Conservation (phyloP, 2,797 vertebrate genomes). For the Sebastes kiyomatsui region DNA sequence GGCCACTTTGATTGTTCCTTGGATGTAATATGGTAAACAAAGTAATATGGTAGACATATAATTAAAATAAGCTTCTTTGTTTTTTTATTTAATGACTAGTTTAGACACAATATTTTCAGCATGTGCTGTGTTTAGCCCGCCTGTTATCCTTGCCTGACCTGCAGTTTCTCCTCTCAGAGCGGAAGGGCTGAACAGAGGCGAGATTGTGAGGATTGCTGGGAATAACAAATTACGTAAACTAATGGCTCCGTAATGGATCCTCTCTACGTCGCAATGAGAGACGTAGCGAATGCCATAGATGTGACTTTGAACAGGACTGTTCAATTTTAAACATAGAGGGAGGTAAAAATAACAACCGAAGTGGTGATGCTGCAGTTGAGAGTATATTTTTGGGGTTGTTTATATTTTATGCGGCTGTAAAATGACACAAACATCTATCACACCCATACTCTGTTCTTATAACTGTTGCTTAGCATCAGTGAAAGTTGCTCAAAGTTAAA, state of each 20-base stretch:
- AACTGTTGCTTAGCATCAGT: background rate
- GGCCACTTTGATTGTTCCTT: too few relatives aligned
- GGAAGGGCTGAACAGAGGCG: slow-evolving; percentile 27
- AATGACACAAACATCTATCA: slow-evolving; percentile 11
- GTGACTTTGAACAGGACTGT: slow-evolving; percentile 53
- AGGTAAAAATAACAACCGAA: slow-evolving; percentile 38
- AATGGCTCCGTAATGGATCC: slow-evolving; percentile 54
- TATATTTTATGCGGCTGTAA: slow-evolving; percentile 25
- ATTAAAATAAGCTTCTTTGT: background rate
- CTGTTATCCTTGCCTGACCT: slow-evolving; percentile 20
- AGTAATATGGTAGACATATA: background rate
- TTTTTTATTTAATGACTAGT: background rate
- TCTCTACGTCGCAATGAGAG: background rate
- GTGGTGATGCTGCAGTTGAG: slow-evolving; percentile 16
- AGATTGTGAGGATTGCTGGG: slow-evolving; percentile 48
- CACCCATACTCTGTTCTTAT: background rate
- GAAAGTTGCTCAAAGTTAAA: background rate
- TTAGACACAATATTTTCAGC: background rate
- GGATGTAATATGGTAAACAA: background rate
- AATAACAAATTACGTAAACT: slow-evolving; percentile 67
- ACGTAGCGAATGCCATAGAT: slow-evolving; percentile 14
- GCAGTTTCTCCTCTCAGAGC: background rate
- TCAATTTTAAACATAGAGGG: slow-evolving; percentile 45
- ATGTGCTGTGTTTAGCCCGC: background rate
- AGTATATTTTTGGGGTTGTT: slow-evolving; percentile 36